Percentiles rank a stretch among this genome's conserved stretches.
Conservation (phyloP, 2,888 invertebrate genomes). For the Rhingia campestris region DNA sequence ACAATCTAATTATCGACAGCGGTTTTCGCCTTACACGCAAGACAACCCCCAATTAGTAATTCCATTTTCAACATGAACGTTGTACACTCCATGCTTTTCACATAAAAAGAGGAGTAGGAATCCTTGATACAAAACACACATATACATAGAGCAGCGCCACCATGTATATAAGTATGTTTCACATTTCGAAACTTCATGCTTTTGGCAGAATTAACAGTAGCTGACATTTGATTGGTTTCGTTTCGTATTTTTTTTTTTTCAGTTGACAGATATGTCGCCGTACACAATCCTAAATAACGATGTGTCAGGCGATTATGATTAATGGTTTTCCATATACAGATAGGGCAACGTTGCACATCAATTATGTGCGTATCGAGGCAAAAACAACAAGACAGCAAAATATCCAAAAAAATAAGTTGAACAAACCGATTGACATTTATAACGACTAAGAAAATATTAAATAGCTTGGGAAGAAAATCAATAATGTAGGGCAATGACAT, state of each 20-base stretch:
- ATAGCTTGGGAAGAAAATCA: too few species aligned
- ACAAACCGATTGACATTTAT: neutral
- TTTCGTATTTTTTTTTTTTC: neutral
- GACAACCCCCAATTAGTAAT: slow-evolving; percentile 36
- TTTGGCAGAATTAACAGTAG: slow-evolving; percentile 36
- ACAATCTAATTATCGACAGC: slow-evolving; percentile 45
- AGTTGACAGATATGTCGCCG: slow-evolving; percentile 24
- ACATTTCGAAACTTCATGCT: slow-evolving; percentile 34
- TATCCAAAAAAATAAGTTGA: too few species aligned
- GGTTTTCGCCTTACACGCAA: slow-evolving; percentile 24
- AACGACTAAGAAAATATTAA: neutral
- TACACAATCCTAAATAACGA: slow-evolving; percentile 24
- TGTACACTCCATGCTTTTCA: slow-evolving; percentile 21
- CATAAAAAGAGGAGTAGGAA: neutral
- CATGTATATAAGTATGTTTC: neutral
- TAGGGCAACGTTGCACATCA: neutral
- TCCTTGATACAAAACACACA: slow-evolving; percentile 21
- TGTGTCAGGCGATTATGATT: slow-evolving; percentile 39
- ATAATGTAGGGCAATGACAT: neutral
- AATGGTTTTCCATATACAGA: slow-evolving; percentile 30
- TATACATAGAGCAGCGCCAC: neutral
- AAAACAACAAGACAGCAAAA: slow-evolving; percentile 2
- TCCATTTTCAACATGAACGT: slow-evolving; percentile 14
- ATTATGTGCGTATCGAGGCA: neutral
- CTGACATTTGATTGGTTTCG: slow-evolving; percentile 46